Evolutionary conservation across 2,888 invertebrate genomes (phyloP).

Genomic region (Parnassius orleans): DNA sequence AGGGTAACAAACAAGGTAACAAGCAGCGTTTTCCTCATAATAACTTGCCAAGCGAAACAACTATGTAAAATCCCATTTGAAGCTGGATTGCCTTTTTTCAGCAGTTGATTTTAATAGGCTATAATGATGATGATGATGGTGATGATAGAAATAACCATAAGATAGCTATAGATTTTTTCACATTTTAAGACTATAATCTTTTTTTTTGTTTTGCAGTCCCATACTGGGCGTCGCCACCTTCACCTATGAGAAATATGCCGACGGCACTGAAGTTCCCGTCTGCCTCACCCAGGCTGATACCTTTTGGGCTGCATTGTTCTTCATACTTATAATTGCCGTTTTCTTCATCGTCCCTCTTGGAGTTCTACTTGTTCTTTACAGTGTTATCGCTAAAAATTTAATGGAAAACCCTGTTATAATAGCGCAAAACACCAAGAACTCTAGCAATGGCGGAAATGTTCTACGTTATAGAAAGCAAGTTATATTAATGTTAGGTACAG

Average conservation of each 20-base stretch:
- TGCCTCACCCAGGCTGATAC: constrained; percentile 91
- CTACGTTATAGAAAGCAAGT: constrained; percentile 89
- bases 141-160: too few species aligned
- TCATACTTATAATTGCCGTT: constrained; percentile 88
- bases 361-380: constrained; percentile 90
- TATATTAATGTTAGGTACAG: constrained; percentile 93
- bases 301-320: constrained; percentile 89
- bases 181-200: neutral
- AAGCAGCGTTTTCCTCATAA: too few species aligned
- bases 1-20: too few species aligned
- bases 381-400: constrained; percentile 91
- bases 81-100: too few species aligned
- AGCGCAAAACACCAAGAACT: constrained; percentile 79
- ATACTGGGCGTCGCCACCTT: constrained; percentile 91
- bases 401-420: constrained; percentile 89
- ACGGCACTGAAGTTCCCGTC: constrained; percentile 86
- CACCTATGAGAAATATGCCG: constrained; percentile 85
- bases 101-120: too few species aligned
- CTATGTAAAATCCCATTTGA: too few species aligned
- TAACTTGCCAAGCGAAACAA: too few species aligned
- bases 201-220: constrained; percentile 83
- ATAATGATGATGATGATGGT: too few species aligned
- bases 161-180: too few species aligned
- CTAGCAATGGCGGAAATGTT: constrained; percentile 76
- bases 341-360: constrained; percentile 93